Evolutionary conservation across 1,140 invertebrate genomes (phyloP), one percentile per base, ranked within the genome.

Genomic region (Atta colombica): DNA sequence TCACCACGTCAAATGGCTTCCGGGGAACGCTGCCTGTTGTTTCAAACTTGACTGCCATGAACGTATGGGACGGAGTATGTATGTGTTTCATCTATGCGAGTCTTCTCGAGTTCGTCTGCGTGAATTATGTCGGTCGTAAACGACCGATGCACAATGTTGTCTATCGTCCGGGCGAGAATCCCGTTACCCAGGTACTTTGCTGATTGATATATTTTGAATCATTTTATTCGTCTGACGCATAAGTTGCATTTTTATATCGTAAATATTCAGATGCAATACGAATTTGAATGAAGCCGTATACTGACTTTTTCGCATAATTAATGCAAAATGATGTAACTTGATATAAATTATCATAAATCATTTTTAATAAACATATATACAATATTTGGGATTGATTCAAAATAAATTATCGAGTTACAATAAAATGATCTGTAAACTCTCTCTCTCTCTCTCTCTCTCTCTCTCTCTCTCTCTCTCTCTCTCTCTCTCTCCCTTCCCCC

Each of bases 1-100:
- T 99, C 97, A 99, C 98, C 90, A 99, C 98, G 92, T 98, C 98
- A 81, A 98, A 98, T 93, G 97, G 97, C 93, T 98, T 98, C 95
- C 97, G 98, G 92, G 98, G 97, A 90, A 99, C 98, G 65, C 96
- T 99, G 93, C 98, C 98, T 4, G 98, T 99, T 69, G 98, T 99
- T 69, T 99, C 98, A 16, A 99, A 99, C 95, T 94, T 99, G 91
- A 98, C 98, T 74, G 98, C 98, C 14, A 99, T 99, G 98, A 99
- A 99, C 95, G 98, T 99, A 14, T 99, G 98, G 98, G 98, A 99
- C 93, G 98, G 98, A 77, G 98, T 99, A 25, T 99, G 98, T 93
- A 99, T 99, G 98, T 99, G 98, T 95, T 99, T 99, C 96, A 99
- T 99, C 93, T 99, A 99, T 95, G 98, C 98, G 69, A 98, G 98